Evolutionary conservation across 1,140 invertebrate species (phyloP), one percentile per base, ranked within the genome.

Genomic region (Nomia melanderi): DNA sequence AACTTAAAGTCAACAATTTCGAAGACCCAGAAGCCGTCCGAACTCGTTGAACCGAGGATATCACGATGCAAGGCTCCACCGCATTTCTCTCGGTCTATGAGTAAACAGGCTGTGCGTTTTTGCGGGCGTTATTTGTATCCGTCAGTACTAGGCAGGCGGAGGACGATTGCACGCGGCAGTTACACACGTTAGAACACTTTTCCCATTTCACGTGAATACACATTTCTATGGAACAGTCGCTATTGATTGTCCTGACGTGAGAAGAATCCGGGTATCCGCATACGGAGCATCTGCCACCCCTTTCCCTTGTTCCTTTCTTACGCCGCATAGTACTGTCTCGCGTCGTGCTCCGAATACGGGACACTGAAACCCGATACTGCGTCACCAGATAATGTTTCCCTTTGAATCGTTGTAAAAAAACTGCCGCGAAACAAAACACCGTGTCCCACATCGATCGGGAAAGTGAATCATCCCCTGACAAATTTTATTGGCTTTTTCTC

Each of bases 231-330:
- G 56, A 82, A 82, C 79, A 74, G 79, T 81, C 72, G 72, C 81
- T 85, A 85, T 85, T 83, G 83, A 85, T 85, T 85, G 81, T 85
- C 76, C 41, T 67, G 76, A 85, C 83, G 83, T 85, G 81, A 80
- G 57, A 69, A 54, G 83, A 85, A 85, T 85, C 69, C 64, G 75
- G 47, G 67, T 27, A 64, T 77, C 56, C 74, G 74, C 65, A 53
- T 31, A 77, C 56, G 65, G 74, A 65, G 64, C 74, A 70, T 70
- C 41, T 31, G 41, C 73, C 53, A 29, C 54, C 65, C 31, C 54
- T 59, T 65, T 39, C 7, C 6, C 17, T n/a, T 33, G 17, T 36
- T 7, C 44, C 33, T 59, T 67, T 70, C 74, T 77, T 77, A 70
- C 33, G 33, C 41, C 20, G 56, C 65, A 11, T 12, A 27, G 39